Conservation (phyloP, 2,888 invertebrate species). For the Xanthia icteritia region DNA sequence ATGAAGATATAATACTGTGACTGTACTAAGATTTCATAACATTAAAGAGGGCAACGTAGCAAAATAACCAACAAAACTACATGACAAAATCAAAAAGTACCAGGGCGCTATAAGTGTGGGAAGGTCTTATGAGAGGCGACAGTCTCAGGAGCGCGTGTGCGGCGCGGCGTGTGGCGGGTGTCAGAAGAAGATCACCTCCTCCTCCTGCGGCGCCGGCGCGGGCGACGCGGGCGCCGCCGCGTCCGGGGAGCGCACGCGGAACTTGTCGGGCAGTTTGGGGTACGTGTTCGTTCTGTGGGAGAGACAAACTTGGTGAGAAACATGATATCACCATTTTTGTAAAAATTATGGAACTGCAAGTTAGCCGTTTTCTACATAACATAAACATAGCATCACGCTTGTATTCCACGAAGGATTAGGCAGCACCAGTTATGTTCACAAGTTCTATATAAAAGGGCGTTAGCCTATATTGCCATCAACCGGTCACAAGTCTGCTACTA, state of each 20-base stretch:
- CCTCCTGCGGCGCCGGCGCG: slow-evolving; percentile 78
- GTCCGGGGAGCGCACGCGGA: slow-evolving; percentile 91
- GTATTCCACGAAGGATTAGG: no score
- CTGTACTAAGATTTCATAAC: neutral
- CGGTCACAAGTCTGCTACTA: no score
- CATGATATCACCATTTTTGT: neutral
- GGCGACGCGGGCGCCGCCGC: slow-evolving; percentile 62
- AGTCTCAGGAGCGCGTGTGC: slow-evolving; percentile 84
- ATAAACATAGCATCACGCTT: no score
- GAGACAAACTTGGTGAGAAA: neutral
- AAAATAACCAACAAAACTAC: slow-evolving; percentile 8
- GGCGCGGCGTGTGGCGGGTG: slow-evolving; percentile 77
- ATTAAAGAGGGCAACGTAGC: slow-evolving; percentile 1
- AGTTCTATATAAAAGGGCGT: no score
- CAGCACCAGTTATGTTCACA: no score
- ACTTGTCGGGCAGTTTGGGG: slow-evolving; percentile 93
- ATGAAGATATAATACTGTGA: neutral
- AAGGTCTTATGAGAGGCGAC: slow-evolving; percentile 83
- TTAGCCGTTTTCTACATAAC: no score
- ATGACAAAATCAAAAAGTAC: slow-evolving; percentile 39
- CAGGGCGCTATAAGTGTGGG: slow-evolving; percentile 65
- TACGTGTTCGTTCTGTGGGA: slow-evolving; percentile 92
- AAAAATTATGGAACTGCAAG: no score
- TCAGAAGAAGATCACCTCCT: slow-evolving; percentile 93
- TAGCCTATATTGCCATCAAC: no score